Conservation (phyloP, 2,113 vertebrate genomes). For the Procavia capensis region DNA sequence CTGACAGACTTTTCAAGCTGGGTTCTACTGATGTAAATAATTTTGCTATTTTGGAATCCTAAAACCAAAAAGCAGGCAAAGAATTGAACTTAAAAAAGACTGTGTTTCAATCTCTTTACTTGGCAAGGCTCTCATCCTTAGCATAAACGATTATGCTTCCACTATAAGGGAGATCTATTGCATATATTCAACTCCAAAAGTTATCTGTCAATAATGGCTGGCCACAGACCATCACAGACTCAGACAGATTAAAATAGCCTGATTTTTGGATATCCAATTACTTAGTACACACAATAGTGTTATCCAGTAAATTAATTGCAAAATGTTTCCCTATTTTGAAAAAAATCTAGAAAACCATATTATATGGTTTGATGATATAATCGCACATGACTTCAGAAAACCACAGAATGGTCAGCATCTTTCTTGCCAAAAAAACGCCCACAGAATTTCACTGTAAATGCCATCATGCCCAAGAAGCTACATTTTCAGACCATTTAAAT, state of each 20-base stretch:
- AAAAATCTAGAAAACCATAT: slow-evolving; percentile 82
- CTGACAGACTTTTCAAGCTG: background rate
- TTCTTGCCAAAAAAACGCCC: slow-evolving; percentile 86
- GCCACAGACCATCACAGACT: background rate
- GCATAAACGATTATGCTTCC: background rate
- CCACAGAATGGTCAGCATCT: slow-evolving; percentile 86
- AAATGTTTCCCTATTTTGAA: slow-evolving; percentile 83
- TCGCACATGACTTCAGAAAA: slow-evolving; percentile 84
- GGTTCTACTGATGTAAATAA: background rate
- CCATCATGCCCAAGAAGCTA: slow-evolving; percentile 74
- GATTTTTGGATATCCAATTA: slow-evolving; percentile 63
- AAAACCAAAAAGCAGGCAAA: background rate
- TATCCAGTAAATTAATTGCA: slow-evolving; percentile 74
- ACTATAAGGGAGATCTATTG: background rate
- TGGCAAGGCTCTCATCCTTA: slow-evolving; percentile 4
- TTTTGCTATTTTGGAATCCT: slow-evolving; percentile 44
- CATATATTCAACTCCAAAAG: background rate
- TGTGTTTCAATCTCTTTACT: slow-evolving; percentile 15
- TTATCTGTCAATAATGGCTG: background rate
- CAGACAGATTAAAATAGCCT: background rate
- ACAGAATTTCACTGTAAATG: slow-evolving; percentile 82
- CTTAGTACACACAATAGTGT: slow-evolving; percentile 52
- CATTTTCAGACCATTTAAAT: slow-evolving; percentile 81
- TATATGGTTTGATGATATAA: slow-evolving; percentile 85
- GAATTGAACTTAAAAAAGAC: background rate